These are phyloP conservation scores for Sebastes elongatus DNA, from an alignment of 2,797 vertebrate genomes.

Conservation along the genomic window DNA sequence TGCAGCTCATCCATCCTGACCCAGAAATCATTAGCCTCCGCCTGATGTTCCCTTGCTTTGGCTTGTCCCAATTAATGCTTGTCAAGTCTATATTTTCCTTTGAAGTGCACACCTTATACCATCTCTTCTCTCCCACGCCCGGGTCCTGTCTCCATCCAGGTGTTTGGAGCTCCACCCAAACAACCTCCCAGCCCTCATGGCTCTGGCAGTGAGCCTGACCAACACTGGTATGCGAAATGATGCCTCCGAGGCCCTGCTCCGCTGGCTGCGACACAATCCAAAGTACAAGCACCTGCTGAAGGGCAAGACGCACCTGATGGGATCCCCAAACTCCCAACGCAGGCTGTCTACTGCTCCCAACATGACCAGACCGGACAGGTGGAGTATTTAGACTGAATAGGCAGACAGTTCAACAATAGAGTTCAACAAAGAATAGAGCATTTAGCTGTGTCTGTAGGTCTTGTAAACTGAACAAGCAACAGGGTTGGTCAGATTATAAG, in stretches of 20 bases:
- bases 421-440: neutral
- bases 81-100: constrained; percentile 68
- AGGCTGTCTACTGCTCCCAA: constrained; percentile 85
- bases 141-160: constrained; percentile 74
- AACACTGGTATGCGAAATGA: constrained; percentile 95
- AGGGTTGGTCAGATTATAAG: neutral
- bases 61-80: constrained; percentile 73
- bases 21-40: constrained; percentile 62
- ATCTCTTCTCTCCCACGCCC: constrained; percentile 20
- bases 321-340: constrained; percentile 87
- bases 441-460: neutral
- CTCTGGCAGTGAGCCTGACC: constrained; percentile 96
- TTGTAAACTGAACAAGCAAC: neutral
- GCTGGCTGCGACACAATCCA: constrained; percentile 94
- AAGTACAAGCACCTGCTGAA: constrained; percentile 94
- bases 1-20: constrained; percentile 34
- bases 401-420: neutral
- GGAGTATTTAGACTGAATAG: neutral
- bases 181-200: constrained; percentile 94
- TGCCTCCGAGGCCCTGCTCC: constrained; percentile 91
- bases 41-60: constrained; percentile 68
- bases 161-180: constrained; percentile 98
- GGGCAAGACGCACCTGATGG: constrained; percentile 81
- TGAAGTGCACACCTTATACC: constrained; percentile 62
- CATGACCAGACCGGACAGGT: constrained; percentile 70